Percentiles rank a stretch among this genome's conserved stretches.
Evolutionary conservation across 2,888 invertebrate species (phyloP).

Genomic region (Netelia virgata): DNA sequence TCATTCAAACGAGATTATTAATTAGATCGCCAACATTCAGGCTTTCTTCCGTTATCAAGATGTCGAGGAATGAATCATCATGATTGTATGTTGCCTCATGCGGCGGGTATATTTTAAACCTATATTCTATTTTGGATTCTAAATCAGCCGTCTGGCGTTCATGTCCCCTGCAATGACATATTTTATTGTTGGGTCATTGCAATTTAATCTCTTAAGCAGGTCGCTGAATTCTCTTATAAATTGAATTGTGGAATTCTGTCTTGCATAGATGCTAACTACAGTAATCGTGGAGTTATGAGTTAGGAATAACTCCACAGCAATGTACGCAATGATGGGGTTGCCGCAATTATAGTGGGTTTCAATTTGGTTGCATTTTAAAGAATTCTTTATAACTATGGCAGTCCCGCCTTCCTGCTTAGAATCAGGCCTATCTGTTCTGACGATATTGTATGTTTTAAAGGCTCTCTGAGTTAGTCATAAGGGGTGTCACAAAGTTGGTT

Average conservation of each 20-base stretch:
- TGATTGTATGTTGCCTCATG: too few relatives aligned
- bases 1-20: too few relatives aligned
- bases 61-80: too few relatives aligned
- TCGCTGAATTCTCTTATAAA: not conserved
- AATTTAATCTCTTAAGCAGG: not conserved
- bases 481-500: too few relatives aligned
- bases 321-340: not conserved
- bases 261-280: not conserved
- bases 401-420: not conserved
- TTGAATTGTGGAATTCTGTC: not conserved
- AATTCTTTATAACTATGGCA: not conserved
- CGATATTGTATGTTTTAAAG: not conserved
- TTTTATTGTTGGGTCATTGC: not conserved
- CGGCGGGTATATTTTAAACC: not conserved
- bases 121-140: not conserved
- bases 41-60: too few relatives aligned
- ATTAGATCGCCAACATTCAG: too few relatives aligned
- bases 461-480: not conserved
- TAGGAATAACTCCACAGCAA: not conserved
- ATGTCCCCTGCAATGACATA: not conserved
- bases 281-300: not conserved
- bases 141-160: not conserved
- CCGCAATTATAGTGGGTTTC: too few relatives aligned
- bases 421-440: not conserved
- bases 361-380: too few relatives aligned